phyloP scores from a whole-genome alignment of 2,113 vertebrate species.

The Cairina moschata region DNA sequence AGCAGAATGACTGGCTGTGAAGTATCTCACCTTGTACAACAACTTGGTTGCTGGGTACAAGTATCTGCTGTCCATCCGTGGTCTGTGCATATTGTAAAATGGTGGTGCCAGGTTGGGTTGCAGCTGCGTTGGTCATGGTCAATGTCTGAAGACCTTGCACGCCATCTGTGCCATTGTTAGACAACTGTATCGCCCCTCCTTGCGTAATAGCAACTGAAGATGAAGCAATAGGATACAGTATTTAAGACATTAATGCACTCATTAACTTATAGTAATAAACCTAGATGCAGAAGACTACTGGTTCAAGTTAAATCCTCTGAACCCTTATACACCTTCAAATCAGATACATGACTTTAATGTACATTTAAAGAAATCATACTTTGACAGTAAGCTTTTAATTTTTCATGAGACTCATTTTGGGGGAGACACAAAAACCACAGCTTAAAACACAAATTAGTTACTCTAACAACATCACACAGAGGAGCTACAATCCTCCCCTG shows the following conservation, averaged over 20 bases:
- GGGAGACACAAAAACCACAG: neutral
- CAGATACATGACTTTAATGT: neutral
- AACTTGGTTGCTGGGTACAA: constrained; percentile 98
- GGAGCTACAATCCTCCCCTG: neutral
- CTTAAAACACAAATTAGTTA: neutral
- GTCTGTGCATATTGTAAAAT: constrained; percentile 99
- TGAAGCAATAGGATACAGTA: constrained; percentile 25
- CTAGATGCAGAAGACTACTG: neutral
- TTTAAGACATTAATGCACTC: constrained; percentile 50
- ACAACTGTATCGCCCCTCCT: constrained; percentile 96
- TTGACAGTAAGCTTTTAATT: neutral
- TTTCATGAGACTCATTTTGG: neutral
- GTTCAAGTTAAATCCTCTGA: neutral
- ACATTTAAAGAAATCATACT: neutral
- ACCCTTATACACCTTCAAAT: neutral
- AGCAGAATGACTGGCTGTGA: neutral
- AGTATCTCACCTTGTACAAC: constrained; percentile 94
- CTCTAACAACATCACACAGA: neutral
- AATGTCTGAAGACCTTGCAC: constrained; percentile 95
- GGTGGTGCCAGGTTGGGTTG: constrained; percentile 90
- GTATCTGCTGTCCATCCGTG: constrained; percentile 97
- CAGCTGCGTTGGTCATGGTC: constrained; percentile 93
- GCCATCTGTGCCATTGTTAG: constrained; percentile 97
- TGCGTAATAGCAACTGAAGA: constrained; percentile 95
- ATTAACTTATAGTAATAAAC: constrained; percentile 29